These are phyloP conservation scores for Apteryx mantelli DNA, from an alignment of 2,113 vertebrate genomes.

Conservation along the genomic window DNA sequence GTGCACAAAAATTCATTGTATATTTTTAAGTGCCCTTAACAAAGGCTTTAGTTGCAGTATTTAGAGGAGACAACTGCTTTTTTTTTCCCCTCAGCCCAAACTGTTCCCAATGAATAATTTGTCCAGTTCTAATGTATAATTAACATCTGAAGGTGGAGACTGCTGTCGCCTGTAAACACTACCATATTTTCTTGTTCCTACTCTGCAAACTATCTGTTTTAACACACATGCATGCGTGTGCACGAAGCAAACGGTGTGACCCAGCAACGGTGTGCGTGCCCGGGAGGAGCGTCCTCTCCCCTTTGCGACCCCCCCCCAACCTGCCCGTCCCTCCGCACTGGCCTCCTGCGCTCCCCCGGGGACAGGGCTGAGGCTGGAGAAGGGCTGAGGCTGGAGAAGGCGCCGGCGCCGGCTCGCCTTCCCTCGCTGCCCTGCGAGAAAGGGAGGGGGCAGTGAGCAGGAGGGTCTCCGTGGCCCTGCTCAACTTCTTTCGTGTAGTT, in stretches of 20 bases:
- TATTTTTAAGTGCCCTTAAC: background rate
- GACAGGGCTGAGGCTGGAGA: too few relatives aligned
- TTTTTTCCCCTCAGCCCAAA: conserved; percentile 11
- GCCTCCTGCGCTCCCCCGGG: background rate
- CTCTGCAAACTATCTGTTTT: background rate
- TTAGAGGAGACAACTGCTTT: conserved; percentile 36
- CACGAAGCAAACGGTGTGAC: background rate
- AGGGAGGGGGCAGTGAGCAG: too few relatives aligned
- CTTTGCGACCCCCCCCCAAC: background rate
- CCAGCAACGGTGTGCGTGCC: accelerated
- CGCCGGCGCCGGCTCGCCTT: too few relatives aligned
- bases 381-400: too few relatives aligned
- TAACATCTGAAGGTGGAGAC: conserved; percentile 29
- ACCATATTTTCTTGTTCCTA: conserved; percentile 14
- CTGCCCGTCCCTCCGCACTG: background rate
- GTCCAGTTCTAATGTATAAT: conserved; percentile 46
- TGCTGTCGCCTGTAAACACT: conserved; percentile 32
- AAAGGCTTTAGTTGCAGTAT: conserved; percentile 25
- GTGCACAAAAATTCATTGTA: background rate
- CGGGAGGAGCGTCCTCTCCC: accelerated
- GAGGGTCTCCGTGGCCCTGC: too few relatives aligned
- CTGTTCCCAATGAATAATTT: conserved; percentile 48
- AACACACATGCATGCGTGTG: accelerated
- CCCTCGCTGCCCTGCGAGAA: too few relatives aligned
- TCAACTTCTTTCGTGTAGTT: too few relatives aligned